Conservation (phyloP, 2,113 vertebrate genomes). For the Neolamprologus modestus region DNA sequence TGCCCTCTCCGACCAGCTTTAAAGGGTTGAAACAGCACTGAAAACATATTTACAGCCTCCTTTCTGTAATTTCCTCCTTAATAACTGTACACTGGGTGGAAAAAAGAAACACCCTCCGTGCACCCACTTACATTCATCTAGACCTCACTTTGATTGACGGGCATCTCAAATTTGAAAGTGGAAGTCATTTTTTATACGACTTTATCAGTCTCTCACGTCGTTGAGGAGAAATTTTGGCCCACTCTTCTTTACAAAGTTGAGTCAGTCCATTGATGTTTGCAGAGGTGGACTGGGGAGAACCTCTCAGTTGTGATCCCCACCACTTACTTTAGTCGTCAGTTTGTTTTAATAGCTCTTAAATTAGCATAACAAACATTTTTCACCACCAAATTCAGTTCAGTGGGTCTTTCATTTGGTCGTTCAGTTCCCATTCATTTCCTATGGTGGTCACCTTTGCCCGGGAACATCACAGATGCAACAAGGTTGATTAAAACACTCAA, state of each 20-base stretch:
- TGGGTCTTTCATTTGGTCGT: accelerated
- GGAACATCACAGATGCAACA: not conserved
- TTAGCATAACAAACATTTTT: not conserved
- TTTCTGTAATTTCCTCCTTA: not conserved
- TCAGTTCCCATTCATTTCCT: not conserved
- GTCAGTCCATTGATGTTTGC: not conserved
- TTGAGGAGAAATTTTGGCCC: not conserved
- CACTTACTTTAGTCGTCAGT: not conserved
- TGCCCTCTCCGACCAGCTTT: too few species aligned
- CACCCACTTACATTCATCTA: not conserved
- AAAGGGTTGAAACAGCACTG: too few species aligned
- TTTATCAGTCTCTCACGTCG: accelerated
- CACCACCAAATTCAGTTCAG: not conserved
- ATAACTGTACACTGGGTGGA: not conserved
- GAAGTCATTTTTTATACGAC: not conserved
- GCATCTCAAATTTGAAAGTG: not conserved
- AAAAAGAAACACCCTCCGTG: not conserved
- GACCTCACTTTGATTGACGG: not conserved
- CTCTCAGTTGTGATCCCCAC: not conserved
- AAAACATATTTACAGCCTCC: not conserved
- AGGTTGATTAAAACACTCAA: not conserved
- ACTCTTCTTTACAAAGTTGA: not conserved
- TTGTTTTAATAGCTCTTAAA: not conserved
- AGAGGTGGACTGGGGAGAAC: not conserved
- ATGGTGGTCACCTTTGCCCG: accelerated